phyloP scores from a whole-genome alignment of 2,113 vertebrate species.

The Phyllostomus hastatus region DNA sequence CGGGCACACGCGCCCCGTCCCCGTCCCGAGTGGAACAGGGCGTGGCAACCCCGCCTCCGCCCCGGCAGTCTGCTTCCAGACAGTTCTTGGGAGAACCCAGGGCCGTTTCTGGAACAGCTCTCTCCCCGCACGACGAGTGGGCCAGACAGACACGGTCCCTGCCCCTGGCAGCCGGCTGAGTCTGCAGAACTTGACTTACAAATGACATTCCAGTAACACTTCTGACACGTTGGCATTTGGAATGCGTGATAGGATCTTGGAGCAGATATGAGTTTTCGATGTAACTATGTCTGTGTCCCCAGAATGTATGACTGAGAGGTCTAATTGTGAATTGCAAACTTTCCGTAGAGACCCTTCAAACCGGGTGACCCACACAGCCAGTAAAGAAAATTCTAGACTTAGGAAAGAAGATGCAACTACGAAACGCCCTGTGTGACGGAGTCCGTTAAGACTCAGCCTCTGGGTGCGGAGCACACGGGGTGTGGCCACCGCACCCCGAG shows the following conservation, averaged over 20 bases:
- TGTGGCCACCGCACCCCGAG: accelerated
- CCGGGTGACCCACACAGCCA: background rate
- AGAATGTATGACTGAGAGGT: background rate
- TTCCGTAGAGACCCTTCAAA: background rate
- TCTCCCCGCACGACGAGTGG: background rate
- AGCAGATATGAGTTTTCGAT: conserved; percentile 24
- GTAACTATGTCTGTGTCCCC: conserved; percentile 14
- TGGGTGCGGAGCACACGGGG: accelerated
- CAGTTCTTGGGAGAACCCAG: background rate
- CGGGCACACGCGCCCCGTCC: accelerated
- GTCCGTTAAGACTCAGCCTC: background rate
- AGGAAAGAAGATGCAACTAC: background rate
- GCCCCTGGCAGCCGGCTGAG: background rate
- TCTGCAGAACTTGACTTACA: conserved; percentile 17
- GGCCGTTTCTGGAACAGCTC: background rate
- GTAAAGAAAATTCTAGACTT: background rate
- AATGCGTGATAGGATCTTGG: conserved; percentile 2
- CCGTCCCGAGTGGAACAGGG: background rate
- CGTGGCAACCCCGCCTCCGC: accelerated
- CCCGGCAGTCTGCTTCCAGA: background rate
- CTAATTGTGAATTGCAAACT: background rate
- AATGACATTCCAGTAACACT: conserved; percentile 41
- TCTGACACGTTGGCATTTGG: conserved; percentile 15
- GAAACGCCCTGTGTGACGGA: too few species aligned
- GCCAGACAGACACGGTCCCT: background rate